Evolutionary conservation across 2,888 invertebrate species (phyloP), one percentile per base, ranked within the genome.

Genomic region (Cyrtodaria siliqua): DNA sequence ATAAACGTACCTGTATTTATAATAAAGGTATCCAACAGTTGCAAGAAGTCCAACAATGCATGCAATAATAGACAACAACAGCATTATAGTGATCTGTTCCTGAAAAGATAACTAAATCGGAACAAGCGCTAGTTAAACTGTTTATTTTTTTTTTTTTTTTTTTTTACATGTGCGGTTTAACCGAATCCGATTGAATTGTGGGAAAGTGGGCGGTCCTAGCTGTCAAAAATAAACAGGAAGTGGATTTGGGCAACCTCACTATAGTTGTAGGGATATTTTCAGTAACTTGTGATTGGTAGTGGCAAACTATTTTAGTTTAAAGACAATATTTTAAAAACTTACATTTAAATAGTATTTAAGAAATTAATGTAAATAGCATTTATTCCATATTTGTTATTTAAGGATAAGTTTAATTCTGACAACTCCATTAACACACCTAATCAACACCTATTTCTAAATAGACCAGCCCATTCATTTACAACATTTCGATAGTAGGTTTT

Each of bases 161-260:
- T n/a, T n/a, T n/a, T n/a, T n/a, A n/a, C n/a, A n/a, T n/a, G n/a
- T n/a, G n/a, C n/a, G n/a, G n/a, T n/a, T n/a, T n/a, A 33, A 33
- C 33, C 33, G 12, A 8, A 18, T 52, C 27, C 47, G 64, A 64
- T 74, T 74, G 78, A 62, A 79, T 82, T 79, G 64, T 82, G 79
- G 79, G 79, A 73, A 82, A 69, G 56, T 64, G 53, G 82, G 82
- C 82, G 82, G 82, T 50, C 69, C 49, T 70, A 59, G 27, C 16
- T 59, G 50, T 49, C 38, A 29, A 24, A n/a, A 42, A 53, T 68
- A 56, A 44, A 68, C 66, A 62, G 63, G 64, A 66, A 52, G 63
- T 66, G 4, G 33, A 33, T 33, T 33, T 12, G 33, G 33, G 6
- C 4, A 8, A 12, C 33, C 33, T 33, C 33, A 33, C 12, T 33